Evolutionary conservation across 2,797 vertebrate species (phyloP).

Genomic region (Sebastes nivosus): DNA sequence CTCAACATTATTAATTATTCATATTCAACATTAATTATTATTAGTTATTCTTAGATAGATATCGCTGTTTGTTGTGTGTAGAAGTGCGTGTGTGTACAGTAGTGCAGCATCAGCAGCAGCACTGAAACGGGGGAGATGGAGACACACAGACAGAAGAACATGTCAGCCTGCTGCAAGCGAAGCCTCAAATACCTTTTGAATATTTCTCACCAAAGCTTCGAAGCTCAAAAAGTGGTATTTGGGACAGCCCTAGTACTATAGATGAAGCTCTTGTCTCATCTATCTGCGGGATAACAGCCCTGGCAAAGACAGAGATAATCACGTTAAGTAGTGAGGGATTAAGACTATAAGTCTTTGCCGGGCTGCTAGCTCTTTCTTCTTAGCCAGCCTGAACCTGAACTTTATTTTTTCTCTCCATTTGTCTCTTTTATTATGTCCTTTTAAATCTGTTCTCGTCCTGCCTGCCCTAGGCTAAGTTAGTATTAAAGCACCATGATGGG

Average conservation of each 20-base stretch:
- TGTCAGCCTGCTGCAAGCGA: too few relatives aligned
- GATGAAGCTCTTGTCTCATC: not conserved
- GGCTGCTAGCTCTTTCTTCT: constrained; percentile 9
- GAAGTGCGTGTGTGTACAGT: too few relatives aligned
- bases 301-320: constrained; percentile 23
- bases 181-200: too few relatives aligned
- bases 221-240: too few relatives aligned
- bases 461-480: not conserved
- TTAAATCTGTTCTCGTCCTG: constrained; percentile 1
- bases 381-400: not conserved
- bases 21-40: too few relatives aligned
- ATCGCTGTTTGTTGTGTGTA: too few relatives aligned
- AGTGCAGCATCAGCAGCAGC: too few relatives aligned
- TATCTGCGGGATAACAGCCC: not conserved
- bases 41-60: too few relatives aligned
- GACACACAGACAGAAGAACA: too few relatives aligned
- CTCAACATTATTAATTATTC: too few relatives aligned
- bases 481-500: constrained; percentile 10
- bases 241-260: not conserved
- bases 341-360: not conserved
- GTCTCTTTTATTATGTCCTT: constrained; percentile 6
- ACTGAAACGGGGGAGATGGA: too few relatives aligned
- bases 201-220: too few relatives aligned
- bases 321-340: constrained; percentile 27
- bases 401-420: not conserved